These are phyloP conservation scores for Griposia aprilina DNA, from an alignment of 2,888 invertebrate genomes.

Conservation along the genomic window DNA sequence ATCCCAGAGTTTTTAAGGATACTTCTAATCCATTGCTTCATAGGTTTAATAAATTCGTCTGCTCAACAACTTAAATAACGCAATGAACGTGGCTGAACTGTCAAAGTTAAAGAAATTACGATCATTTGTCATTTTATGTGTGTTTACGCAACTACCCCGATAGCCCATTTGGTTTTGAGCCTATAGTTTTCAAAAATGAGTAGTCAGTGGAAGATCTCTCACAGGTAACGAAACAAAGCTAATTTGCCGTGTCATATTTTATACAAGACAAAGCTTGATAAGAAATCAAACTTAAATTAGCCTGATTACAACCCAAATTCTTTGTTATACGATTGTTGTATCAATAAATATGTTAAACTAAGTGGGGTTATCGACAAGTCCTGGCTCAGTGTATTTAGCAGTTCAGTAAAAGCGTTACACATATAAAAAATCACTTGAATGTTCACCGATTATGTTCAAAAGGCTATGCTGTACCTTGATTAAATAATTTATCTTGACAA, in stretches of 20 bases:
- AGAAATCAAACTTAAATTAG: constrained; percentile 33
- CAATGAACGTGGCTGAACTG: neutral
- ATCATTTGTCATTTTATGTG: too few relatives aligned
- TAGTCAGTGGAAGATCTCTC: neutral
- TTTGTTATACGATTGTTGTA: constrained; percentile 39
- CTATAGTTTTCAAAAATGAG: neutral
- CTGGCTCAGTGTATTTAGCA: constrained; percentile 7
- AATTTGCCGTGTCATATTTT: constrained; percentile 1
- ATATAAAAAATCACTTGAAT: neutral
- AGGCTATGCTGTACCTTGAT: neutral
- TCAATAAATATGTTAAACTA: constrained; percentile 34
- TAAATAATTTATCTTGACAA: neutral
- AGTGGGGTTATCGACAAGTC: constrained; percentile 37
- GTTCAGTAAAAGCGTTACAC: constrained; percentile 1
- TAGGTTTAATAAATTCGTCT: neutral
- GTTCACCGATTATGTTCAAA: neutral
- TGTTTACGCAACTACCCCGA: neutral
- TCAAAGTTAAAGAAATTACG: neutral
- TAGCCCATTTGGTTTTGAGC: neutral
- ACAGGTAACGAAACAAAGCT: neutral
- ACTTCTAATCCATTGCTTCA: neutral
- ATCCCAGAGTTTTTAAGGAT: neutral
- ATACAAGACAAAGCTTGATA: constrained; percentile 54
- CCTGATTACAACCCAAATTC: constrained; percentile 10
- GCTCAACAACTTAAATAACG: neutral